phyloP scores from a whole-genome alignment of 2,888 invertebrate genomes.

The Drosophila atroscutellata region DNA sequence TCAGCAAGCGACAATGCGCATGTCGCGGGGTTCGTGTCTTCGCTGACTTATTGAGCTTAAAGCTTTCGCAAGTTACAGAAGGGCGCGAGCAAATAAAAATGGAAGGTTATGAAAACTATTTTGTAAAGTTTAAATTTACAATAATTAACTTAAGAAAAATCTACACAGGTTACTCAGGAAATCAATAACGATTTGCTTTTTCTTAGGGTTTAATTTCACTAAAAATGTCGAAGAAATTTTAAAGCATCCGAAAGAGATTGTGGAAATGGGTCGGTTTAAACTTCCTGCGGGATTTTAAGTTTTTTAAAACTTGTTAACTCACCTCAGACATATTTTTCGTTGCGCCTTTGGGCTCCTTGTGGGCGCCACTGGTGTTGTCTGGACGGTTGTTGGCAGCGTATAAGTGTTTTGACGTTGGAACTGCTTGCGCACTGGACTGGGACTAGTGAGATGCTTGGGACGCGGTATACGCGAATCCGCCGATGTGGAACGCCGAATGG shows the following conservation, averaged over 20 bases:
- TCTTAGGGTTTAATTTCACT: background rate
- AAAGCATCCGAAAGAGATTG: background rate
- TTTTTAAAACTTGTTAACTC: conserved; percentile 35
- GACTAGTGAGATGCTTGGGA: conserved; percentile 83
- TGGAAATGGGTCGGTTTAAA: background rate
- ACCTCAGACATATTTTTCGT: conserved; percentile 76
- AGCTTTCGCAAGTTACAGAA: conserved; percentile 15
- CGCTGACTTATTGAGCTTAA: conserved; percentile 23
- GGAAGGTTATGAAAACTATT: background rate
- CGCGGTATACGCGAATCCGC: conserved; percentile 83
- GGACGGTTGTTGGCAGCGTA: conserved; percentile 70
- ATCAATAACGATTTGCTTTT: background rate
- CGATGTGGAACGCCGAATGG: conserved; percentile 54
- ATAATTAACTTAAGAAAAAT: background rate
- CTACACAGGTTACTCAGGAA: background rate
- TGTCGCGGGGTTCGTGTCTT: conserved; percentile 37
- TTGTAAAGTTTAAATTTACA: background rate
- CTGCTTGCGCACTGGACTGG: conserved; percentile 81
- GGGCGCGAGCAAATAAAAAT: background rate
- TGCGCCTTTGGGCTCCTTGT: conserved; percentile 76
- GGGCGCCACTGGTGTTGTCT: conserved; percentile 64
- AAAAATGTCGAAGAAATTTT: background rate
- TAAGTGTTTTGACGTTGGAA: conserved; percentile 84
- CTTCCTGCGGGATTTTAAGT: background rate
- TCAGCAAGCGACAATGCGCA: conserved; percentile 45